phyloP scores from a whole-genome alignment of 2,888 invertebrate genomes.

The Orthosia cruda region DNA sequence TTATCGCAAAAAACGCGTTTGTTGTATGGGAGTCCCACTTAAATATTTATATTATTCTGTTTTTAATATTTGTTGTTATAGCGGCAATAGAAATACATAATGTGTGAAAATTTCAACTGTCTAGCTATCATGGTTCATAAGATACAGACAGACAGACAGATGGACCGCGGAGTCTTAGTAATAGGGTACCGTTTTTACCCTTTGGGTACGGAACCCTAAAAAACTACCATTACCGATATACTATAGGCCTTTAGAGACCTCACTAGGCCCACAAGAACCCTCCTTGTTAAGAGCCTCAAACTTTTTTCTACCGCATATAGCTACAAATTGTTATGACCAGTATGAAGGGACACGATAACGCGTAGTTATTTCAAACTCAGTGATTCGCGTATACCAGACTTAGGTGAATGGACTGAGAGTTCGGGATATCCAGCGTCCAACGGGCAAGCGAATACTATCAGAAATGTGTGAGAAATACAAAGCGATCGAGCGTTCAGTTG shows the following conservation, averaged over 20 bases:
- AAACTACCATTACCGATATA: conserved; percentile 39
- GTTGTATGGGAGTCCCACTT: too few species aligned
- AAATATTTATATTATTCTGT: too few species aligned
- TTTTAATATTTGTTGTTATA: too few species aligned
- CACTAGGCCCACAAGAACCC: conserved; percentile 58
- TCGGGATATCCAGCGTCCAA: background rate
- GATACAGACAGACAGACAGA: too few species aligned
- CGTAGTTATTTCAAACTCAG: conserved; percentile 53
- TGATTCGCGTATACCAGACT: conserved; percentile 52
- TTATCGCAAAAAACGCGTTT: too few species aligned
- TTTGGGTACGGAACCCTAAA: too few species aligned
- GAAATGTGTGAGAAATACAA: background rate
- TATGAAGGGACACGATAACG: conserved; percentile 71
- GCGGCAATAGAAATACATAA: too few species aligned
- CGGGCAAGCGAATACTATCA: background rate
- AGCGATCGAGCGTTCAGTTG: background rate
- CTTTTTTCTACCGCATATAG: conserved; percentile 67
- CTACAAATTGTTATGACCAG: conserved; percentile 73
- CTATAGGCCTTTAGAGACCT: conserved; percentile 47
- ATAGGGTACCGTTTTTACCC: too few species aligned
- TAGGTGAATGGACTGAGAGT: background rate
- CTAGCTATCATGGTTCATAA: too few species aligned
- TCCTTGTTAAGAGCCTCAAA: conserved; percentile 71
- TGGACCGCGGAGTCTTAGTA: too few species aligned
- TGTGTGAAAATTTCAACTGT: too few species aligned